Evolutionary conservation across 1,140 invertebrate genomes (phyloP).

Genomic region (Meloidogyne hapla): DNA sequence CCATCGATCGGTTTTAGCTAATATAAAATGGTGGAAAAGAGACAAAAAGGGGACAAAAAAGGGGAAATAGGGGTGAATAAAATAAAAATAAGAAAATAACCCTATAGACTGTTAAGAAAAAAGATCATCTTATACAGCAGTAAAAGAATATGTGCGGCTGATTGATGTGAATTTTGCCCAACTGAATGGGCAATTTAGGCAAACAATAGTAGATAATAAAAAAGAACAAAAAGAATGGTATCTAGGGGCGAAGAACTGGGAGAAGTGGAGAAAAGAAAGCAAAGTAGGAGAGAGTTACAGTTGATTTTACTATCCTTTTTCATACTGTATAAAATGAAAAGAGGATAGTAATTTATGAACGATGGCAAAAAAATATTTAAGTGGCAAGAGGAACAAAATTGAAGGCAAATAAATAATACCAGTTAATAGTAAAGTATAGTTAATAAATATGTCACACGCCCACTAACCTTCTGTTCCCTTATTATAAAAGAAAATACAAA

Average conservation of each 20-base stretch:
- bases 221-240: not conserved
- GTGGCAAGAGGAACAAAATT: no score
- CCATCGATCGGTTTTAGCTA: not conserved
- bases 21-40: not conserved
- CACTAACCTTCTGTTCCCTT: not conserved
- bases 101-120: not conserved
- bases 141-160: not conserved
- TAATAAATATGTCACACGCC: not conserved
- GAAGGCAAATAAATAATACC: no score
- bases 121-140: not conserved
- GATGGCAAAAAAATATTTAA: not conserved
- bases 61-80: no score
- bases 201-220: not conserved
- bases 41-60: not conserved
- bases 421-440: no score
- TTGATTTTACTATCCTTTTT: not conserved
- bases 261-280: not conserved
- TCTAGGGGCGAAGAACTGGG: not conserved
- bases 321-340: not conserved
- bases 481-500: not conserved
- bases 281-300: not conserved
- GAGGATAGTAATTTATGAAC: not conserved
- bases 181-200: not conserved
- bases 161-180: conserved; percentile 5
- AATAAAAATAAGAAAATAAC: not conserved